Evolutionary conservation across 2,113 vertebrate species (phyloP).

Genomic region (Polypterus senegalus): DNA sequence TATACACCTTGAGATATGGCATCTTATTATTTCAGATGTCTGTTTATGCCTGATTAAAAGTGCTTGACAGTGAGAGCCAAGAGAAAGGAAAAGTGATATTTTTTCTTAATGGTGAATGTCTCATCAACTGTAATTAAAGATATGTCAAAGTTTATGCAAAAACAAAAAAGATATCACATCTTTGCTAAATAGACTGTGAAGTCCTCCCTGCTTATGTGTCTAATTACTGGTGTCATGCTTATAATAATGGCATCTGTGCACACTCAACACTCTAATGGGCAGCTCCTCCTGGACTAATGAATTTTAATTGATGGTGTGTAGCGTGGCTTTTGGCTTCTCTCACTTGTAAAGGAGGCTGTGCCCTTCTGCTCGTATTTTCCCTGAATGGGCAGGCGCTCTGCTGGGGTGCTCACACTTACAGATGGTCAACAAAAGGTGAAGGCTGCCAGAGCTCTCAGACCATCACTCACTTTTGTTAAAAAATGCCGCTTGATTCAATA

Average conservation of each 20-base stretch:
- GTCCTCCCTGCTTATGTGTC: constrained; percentile 44
- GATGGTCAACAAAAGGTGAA: constrained; percentile 78
- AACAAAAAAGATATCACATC: constrained; percentile 32
- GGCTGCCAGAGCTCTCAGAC: constrained; percentile 37
- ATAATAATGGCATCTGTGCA: constrained; percentile 57
- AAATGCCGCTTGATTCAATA: constrained; percentile 56
- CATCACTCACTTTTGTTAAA: constrained; percentile 46
- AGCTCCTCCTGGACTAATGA: constrained; percentile 67
- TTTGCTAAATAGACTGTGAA: constrained; percentile 54
- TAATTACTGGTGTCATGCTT: constrained; percentile 56
- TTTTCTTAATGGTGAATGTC: constrained; percentile 33
- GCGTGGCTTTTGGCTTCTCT: constrained; percentile 49
- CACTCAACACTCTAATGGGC: constrained; percentile 50
- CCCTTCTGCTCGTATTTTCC: constrained; percentile 48
- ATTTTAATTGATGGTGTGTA: constrained; percentile 67
- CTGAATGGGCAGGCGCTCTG: constrained; percentile 40
- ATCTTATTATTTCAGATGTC: constrained; percentile 24
- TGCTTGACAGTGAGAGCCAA: background rate
- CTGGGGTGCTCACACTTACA: constrained; percentile 52
- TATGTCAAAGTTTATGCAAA: constrained; percentile 37
- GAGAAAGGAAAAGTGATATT: constrained; percentile 30
- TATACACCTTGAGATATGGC: background rate
- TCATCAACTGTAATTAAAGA: constrained; percentile 38
- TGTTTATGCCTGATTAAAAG: constrained; percentile 46
- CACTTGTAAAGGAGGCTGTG: constrained; percentile 40